Evolutionary conservation across 2,888 invertebrate species (phyloP).

Genomic region (Gari tellinella): DNA sequence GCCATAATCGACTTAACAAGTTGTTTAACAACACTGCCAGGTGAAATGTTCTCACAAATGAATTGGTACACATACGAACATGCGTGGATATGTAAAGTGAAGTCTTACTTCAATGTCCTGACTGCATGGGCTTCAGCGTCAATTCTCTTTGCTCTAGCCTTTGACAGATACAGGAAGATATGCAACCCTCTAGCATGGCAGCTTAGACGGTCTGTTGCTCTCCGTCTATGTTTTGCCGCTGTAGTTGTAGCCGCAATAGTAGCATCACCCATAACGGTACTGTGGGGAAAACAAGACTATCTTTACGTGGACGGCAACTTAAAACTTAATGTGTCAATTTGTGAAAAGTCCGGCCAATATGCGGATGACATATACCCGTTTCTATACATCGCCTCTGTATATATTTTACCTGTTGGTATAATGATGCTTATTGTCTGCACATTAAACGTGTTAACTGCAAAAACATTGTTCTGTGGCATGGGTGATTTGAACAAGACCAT

Average conservation of each 20-base stretch:
- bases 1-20: constrained; percentile 47
- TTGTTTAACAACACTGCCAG: constrained; percentile 44
- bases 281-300: constrained; percentile 43
- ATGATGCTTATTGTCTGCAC: constrained; percentile 5
- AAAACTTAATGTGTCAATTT: constrained; percentile 33
- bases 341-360: constrained; percentile 30
- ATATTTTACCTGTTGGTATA: constrained; percentile 27
- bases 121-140: constrained; percentile 47
- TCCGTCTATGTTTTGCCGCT: constrained; percentile 11
- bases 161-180: constrained; percentile 46
- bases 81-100: constrained; percentile 46
- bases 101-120: constrained; percentile 52
- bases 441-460: constrained; percentile 28
- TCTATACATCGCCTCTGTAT: constrained; percentile 22
- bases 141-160: constrained; percentile 37
- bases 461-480: constrained; percentile 18
- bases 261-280: constrained; percentile 17
- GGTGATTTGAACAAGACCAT: not conserved
- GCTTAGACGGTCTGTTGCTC: constrained; percentile 28
- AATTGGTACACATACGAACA: constrained; percentile 50
- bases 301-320: not conserved
- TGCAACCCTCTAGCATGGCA: constrained; percentile 42
- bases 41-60: constrained; percentile 47
- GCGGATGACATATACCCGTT: constrained; percentile 20
- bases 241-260: constrained; percentile 16